Base-by-base conservation (phyloP, 1,140 invertebrate species). In the Papilio glaucus region DNA sequence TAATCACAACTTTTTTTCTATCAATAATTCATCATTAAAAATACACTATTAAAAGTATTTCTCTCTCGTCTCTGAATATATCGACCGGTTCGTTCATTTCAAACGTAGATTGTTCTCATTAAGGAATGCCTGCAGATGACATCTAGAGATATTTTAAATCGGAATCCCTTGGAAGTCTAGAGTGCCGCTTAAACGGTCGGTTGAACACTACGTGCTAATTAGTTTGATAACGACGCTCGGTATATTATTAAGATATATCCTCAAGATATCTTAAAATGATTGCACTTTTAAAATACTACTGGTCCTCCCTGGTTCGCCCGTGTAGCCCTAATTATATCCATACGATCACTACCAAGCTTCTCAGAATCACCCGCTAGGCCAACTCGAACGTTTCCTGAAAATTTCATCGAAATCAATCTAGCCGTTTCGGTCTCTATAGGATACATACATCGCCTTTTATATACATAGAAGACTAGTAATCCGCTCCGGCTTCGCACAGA, bases 61-160 rank as follows among this genome's bases (percentile, higher is more conserved):
- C 1, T 53, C 21, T 4, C 1, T 57, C 10, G 3, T 26, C 15
- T 53, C 10, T 33, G 29, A 33, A 33, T 26, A 49, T 0, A 21
- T 57, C 12, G 12, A 57, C 24, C 24, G 49, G 10, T 26, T 15
- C n/a, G 10, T 57, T 13, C 21, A 57, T 57, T 57, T 57, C 21
- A 10, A 26, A 57, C 24, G 49, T 57, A 57, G 49, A 57, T 57
- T 10, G 18, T 57, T 9, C 24, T 24, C 49, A 57, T 57, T 24
- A 21, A 24, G 21, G 24, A 24, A 57, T 57, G 49, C 49, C 49
- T 57, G 49, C 49, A 57, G 49, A 10, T 13, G 49, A 21, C 49
- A 57, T 57, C 21, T 57, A 24, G 18, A 53, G 49, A 24, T 57
- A 57, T 57, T 57, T 57, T 57, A 57, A 57, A 57, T 57, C 21